Evolutionary conservation across 2,113 vertebrate genomes (phyloP), one percentile per base, ranked within the genome.

Genomic region (Aegithalos caudatus): DNA sequence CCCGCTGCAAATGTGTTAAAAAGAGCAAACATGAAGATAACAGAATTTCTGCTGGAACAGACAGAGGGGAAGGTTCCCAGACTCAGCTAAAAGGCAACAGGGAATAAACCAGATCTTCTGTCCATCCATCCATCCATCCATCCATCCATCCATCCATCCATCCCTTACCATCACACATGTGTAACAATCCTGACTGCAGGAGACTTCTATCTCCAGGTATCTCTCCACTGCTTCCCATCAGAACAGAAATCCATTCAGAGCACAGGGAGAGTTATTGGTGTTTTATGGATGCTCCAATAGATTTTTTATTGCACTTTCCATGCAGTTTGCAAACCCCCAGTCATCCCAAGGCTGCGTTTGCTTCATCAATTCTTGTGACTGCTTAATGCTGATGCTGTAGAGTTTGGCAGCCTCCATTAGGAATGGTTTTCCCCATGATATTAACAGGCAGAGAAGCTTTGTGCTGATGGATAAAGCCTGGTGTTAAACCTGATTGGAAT

Each of bases 401-500:
- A n/a, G 35, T 86, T 94, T 74, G 81, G 86, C 92, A 89, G 90
- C 56, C 74, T 53, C 74, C 88, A 93, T 94, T 94, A 95, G 91
- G 82, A 79, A 70, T 86, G 64, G 51, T 86, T 83, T 90, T 73
- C 66, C 65, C 84, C 61, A 35, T 65, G 73, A 86, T 86, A 57
- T 84, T 73, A 93, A 84, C 33, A 53, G 73, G 81, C 93, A 86
- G 48, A 0, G 61, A 95, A 85, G 90, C 91, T 84, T 89, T 91
- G 87, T 97, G 86, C 95, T 88, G 57, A 92, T 92, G 77, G 95
- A 94, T 95, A 79, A 95, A 96, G 90, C 88, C 1, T 2, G 4
- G 90, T 84, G 94, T 92, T 95, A 95, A 94, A 92, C 83, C 81
- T 90, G 96, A 94, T 92, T 90, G 78, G 93, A 97, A 96, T 94